Percentiles rank a stretch among this genome's conserved stretches.
Conservation (phyloP, 2,888 invertebrate species). For the Caenorhabditis virilis region DNA sequence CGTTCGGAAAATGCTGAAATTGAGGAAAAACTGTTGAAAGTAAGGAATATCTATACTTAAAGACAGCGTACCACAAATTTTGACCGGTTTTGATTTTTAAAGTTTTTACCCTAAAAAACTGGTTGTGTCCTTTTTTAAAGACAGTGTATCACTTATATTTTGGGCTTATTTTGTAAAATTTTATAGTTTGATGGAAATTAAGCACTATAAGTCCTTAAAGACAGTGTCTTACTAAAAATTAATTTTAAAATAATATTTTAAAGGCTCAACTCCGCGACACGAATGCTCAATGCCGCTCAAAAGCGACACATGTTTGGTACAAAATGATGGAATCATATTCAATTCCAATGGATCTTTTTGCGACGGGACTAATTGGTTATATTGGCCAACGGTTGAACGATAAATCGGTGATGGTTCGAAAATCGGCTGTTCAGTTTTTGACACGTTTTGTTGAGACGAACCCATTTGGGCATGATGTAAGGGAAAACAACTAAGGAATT, state of each 20-base stretch:
- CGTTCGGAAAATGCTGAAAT: too few species aligned
- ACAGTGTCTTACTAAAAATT: too few species aligned
- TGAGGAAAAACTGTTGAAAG: too few species aligned
- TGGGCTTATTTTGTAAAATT: neutral
- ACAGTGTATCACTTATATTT: neutral
- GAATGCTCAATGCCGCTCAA: slow-evolving; percentile 84
- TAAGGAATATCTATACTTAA: too few species aligned
- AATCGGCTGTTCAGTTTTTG: slow-evolving; percentile 81
- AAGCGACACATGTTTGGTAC: slow-evolving; percentile 80
- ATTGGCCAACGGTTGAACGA: slow-evolving; percentile 34
- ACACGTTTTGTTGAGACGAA: slow-evolving; percentile 81
- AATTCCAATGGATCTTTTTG: slow-evolving; percentile 26
- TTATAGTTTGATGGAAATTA: too few species aligned
- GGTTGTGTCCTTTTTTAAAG: too few species aligned
- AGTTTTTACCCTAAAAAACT: too few species aligned
- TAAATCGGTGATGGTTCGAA: slow-evolving; percentile 78
- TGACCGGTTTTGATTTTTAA: too few species aligned
- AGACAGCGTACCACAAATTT: too few species aligned
- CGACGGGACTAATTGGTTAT: slow-evolving; percentile 22
- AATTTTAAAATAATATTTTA: too few species aligned
- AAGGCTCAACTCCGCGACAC: slow-evolving; percentile 82
- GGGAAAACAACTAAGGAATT: neutral
- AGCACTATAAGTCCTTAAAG: too few species aligned
- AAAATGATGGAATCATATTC: slow-evolving; percentile 25
- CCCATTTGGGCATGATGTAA: slow-evolving; percentile 73